phyloP scores from a whole-genome alignment of 2,888 invertebrate genomes.

The Phaonia tiefii region DNA sequence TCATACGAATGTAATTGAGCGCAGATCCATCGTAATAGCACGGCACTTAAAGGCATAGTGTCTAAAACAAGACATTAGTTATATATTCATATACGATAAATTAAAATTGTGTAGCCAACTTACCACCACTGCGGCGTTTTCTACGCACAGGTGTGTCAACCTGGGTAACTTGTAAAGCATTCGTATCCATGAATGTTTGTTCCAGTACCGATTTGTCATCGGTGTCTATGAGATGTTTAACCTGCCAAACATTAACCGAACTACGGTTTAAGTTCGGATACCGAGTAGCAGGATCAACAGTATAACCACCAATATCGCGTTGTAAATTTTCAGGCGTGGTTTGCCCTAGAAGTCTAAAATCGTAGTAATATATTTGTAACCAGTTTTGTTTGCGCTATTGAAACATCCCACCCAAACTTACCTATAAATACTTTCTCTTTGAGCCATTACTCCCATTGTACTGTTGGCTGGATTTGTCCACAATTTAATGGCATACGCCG shows the following conservation, averaged over 20 bases:
- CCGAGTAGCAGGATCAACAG: conserved; percentile 92
- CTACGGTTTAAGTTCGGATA: conserved; percentile 91
- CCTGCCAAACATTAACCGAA: conserved; percentile 89
- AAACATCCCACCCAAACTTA: conserved; percentile 75
- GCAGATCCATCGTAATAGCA: conserved; percentile 79
- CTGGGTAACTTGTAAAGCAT: conserved; percentile 83
- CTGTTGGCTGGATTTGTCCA: conserved; percentile 87
- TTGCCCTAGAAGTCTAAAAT: conserved; percentile 86
- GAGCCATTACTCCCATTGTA: conserved; percentile 91
- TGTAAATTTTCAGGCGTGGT: conserved; percentile 98
- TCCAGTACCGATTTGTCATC: conserved; percentile 85
- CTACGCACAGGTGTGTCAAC: conserved; percentile 83
- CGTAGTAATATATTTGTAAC: too few species aligned
- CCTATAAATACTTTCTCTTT: conserved; percentile 96
- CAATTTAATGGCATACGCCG: conserved; percentile 95
- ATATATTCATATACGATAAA: background rate
- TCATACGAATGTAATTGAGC: conserved; percentile 78
- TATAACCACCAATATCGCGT: conserved; percentile 93
- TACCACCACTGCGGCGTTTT: conserved; percentile 79
- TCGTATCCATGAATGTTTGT: conserved; percentile 81
- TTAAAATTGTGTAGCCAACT: conserved; percentile 38
- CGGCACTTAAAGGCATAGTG: conserved; percentile 77
- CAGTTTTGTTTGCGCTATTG: conserved; percentile 3
- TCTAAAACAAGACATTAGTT: conserved; percentile 65
- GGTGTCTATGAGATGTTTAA: conserved; percentile 86